A percentile compares a stretch with the other conserved stretches of the same genome.
These are phyloP conservation scores for Oryzias melastigma DNA, from an alignment of 2,113 vertebrate genomes.

Conservation along the genomic window DNA sequence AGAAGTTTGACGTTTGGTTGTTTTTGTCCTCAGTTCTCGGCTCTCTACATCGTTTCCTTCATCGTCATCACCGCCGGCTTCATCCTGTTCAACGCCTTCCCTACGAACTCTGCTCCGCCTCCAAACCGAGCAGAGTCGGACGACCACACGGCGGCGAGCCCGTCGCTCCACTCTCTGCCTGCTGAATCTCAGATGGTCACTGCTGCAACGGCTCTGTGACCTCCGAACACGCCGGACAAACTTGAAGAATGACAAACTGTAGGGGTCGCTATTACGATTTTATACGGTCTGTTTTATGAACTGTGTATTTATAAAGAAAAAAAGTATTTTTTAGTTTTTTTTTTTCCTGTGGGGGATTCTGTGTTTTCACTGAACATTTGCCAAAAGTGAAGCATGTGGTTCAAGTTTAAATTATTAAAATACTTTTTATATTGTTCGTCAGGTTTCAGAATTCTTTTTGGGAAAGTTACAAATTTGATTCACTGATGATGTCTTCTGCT, in stretches of 20 bases:
- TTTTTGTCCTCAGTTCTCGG: constrained; percentile 77
- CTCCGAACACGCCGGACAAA: neutral
- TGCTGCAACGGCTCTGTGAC: constrained; percentile 3
- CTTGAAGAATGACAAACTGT: too few relatives aligned
- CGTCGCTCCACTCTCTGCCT: constrained; percentile 51
- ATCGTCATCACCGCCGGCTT: constrained; percentile 89
- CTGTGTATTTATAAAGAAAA: neutral
- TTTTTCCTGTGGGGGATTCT: neutral
- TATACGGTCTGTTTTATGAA: too few relatives aligned
- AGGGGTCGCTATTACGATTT: too few relatives aligned
- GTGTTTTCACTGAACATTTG: neutral
- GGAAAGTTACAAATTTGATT: neutral
- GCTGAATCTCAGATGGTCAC: constrained; percentile 5
- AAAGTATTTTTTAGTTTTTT: neutral
- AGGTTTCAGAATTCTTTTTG: neutral
- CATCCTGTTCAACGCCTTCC: constrained; percentile 83
- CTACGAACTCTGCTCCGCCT: constrained; percentile 62
- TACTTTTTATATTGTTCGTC: constrained; percentile 16
- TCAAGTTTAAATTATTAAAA: constrained; percentile 10
- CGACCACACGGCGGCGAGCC: constrained; percentile 26
- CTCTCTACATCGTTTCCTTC: constrained; percentile 89
- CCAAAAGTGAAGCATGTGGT: constrained; percentile 1
- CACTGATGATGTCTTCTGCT: neutral
- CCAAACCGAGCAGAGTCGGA: constrained; percentile 51
- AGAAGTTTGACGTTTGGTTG: neutral